Evolutionary conservation across 2,113 vertebrate species (phyloP).

Genomic region (Tringa solitaria): DNA sequence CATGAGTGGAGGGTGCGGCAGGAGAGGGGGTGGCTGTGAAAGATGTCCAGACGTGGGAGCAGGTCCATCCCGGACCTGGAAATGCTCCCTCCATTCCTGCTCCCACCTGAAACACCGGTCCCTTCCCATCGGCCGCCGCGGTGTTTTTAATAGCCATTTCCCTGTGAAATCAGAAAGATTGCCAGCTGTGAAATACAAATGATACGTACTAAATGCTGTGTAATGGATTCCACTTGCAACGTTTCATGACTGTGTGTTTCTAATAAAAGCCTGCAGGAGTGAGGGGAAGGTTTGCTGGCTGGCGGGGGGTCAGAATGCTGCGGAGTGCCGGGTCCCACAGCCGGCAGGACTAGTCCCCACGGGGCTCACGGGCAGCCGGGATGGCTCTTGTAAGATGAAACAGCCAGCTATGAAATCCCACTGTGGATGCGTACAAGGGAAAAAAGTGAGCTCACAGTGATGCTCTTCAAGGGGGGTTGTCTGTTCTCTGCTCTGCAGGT

Average conservation of each 20-base stretch:
- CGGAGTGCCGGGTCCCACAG: neutral
- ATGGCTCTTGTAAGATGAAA: neutral
- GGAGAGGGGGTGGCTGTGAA: neutral
- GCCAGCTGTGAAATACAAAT: neutral
- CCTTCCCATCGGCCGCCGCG: rapidly evolving
- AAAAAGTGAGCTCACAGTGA: neutral
- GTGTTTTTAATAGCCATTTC: neutral
- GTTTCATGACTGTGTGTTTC: neutral
- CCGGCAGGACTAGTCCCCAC: rapidly evolving
- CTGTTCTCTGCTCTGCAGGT: neutral
- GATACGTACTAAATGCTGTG: neutral
- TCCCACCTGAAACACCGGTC: neutral
- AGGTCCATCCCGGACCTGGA: rapidly evolving
- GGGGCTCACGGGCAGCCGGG: neutral
- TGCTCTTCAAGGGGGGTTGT: neutral
- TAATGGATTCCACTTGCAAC: constrained; percentile 17
- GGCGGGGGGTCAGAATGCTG: neutral
- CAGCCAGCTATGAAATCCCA: neutral
- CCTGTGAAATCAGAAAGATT: neutral
- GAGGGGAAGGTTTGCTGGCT: neutral
- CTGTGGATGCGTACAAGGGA: rapidly evolving
- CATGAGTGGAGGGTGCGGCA: rapidly evolving
- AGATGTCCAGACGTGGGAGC: neutral
- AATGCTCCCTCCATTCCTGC: neutral
- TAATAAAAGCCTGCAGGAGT: neutral